A percentile compares a stretch with the other conserved stretches of the same genome.
phyloP scores from a whole-genome alignment of 2,797 vertebrate species.

The Notolabrus celidotus region DNA sequence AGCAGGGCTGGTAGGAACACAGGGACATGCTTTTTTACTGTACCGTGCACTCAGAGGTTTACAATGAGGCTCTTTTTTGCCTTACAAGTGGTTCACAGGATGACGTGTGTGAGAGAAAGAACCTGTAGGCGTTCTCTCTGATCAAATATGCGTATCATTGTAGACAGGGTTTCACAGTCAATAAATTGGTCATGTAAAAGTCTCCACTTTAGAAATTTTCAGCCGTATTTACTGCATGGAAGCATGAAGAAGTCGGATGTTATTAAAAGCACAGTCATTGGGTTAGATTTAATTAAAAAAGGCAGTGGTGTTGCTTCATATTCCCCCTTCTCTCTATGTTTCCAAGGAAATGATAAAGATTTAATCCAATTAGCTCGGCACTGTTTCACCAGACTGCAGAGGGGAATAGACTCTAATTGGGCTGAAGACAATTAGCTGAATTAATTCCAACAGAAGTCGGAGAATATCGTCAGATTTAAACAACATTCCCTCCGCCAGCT shows the following conservation, averaged over 20 bases:
- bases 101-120: conserved; percentile 25
- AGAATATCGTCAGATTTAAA: conserved; percentile 84
- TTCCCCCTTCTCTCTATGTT: conserved; percentile 78
- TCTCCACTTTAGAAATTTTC: conserved; percentile 51
- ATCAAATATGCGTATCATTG: conserved; percentile 10
- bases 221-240: conserved; percentile 61
- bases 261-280: conserved; percentile 82
- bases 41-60: conserved; percentile 69
- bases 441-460: conserved; percentile 87
- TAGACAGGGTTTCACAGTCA: conserved; percentile 44
- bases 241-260: conserved; percentile 70
- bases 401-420: conserved; percentile 89
- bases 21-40: conserved; percentile 74
- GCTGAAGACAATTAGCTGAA: conserved; percentile 89
- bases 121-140: conserved; percentile 23
- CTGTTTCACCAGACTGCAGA: conserved; percentile 84
- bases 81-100: conserved; percentile 15
- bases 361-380: conserved; percentile 88
- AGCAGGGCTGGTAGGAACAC: conserved; percentile 68
- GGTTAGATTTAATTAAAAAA: conserved; percentile 83
- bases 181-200: conserved; percentile 57
- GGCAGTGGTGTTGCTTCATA: conserved; percentile 77
- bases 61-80: conserved; percentile 50
- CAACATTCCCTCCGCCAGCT: conserved; percentile 77
- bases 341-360: conserved; percentile 87